Evolutionary conservation across 2,888 invertebrate genomes (phyloP), one percentile per base, ranked within the genome.

Genomic region (Helleia helle): DNA sequence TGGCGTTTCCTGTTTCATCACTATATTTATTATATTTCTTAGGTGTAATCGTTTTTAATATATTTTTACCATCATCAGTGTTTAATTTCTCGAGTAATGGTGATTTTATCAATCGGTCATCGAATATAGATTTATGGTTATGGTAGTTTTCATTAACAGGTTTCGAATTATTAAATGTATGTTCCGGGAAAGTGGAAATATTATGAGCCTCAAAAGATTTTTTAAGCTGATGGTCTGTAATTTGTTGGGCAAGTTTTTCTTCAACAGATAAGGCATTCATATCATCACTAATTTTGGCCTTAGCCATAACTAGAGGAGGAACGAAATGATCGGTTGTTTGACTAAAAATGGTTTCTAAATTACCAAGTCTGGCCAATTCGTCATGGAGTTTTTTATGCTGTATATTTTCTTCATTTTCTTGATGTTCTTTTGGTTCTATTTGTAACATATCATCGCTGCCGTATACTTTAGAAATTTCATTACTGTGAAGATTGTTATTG

Each of bases 301-400:
- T 86, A 15, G 86, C 86, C 80, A 86, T 86, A 2, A 86, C 85
- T 17, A 86, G 51, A 2, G 86, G 86, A 3, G 86, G 86, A 15
- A 86, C 70, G 51, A 86, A 86, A 50, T 85, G 85, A 50, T 86
- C 86, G 6, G 84, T 75, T 2, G 84, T 76, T 52, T 83, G 85
- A 5, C 76, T 83, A 51, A 81, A 86, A 55, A 85, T 80, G 30
- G 70, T 80, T 55, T 84, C 80, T 38, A 75, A 64, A 45, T 75
- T 80, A n/a, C 76, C 80, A 36, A 71, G 64, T 18, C 75, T 63
- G 1, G 83, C 77, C 27, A 83, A 63, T 54, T 83, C 79, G 44
- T 80, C 79, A 22, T 84, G 81, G 37, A 84, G 47, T 55, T 74
- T 65, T 58, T 80, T 81, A 52, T 81, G 74, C 48, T 81, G 73